Evolutionary conservation across 2,797 vertebrate genomes (phyloP).

Genomic region (Muscicapa striata): DNA sequence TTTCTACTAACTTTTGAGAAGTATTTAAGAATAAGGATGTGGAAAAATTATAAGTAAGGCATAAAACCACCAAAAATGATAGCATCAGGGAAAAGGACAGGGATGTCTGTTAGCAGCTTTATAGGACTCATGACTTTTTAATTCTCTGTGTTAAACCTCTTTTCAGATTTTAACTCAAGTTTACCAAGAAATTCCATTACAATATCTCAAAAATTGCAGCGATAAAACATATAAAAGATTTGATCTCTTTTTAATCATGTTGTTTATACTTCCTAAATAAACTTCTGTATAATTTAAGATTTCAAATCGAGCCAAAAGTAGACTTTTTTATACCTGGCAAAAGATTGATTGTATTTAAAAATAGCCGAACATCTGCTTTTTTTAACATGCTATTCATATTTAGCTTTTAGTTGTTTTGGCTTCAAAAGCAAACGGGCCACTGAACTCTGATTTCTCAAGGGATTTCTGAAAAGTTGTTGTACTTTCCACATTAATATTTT

Average conservation of each 20-base stretch:
- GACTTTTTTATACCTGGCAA: background rate
- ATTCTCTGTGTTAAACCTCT: background rate
- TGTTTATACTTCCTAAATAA: background rate
- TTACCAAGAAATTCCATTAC: background rate
- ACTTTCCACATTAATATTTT: background rate
- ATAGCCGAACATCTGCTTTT: background rate
- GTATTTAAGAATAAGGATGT: background rate
- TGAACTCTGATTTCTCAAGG: background rate
- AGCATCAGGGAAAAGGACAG: background rate
- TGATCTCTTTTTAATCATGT: background rate
- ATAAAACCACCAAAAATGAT: background rate
- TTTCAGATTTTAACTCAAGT: background rate
- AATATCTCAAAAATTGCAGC: background rate
- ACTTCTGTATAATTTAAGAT: background rate
- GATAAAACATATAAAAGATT: background rate
- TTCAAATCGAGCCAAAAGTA: background rate
- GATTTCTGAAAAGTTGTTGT: background rate
- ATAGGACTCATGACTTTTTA: background rate
- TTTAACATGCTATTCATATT: background rate
- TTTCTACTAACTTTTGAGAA: background rate
- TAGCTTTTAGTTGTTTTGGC: constrained; percentile 12
- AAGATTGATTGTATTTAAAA: constrained; percentile 20
- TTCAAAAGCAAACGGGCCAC: background rate
- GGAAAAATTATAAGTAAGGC: background rate
- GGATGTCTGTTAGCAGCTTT: background rate